Conservation (phyloP, 2,797 vertebrate genomes). For the Malacoraja senta region DNA sequence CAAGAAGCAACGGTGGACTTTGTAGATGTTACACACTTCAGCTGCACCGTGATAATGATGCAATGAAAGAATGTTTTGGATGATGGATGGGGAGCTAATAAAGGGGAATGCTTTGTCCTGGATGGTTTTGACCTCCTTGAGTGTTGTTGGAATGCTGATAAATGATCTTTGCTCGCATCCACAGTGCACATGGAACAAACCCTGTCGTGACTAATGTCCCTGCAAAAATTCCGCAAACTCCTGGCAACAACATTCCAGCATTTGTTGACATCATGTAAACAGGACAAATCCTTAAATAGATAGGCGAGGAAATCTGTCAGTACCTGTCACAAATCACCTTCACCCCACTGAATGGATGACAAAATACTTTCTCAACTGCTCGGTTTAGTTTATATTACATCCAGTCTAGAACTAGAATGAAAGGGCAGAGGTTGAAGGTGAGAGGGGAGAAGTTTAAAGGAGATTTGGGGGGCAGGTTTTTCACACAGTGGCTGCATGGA, state of each 20-base stretch:
- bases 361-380: neutral
- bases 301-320: neutral
- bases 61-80: too few species aligned
- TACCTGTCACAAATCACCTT: neutral
- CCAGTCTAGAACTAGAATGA: too few species aligned
- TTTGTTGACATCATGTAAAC: constrained; percentile 9
- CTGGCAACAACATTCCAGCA: neutral
- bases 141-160: neutral
- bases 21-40: too few species aligned
- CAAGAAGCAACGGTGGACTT: too few species aligned
- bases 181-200: neutral
- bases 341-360: neutral
- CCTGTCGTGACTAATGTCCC: neutral
- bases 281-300: constrained; percentile 9
- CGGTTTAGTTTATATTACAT: neutral
- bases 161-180: neutral
- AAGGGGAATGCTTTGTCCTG: too few species aligned
- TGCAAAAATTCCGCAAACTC: neutral
- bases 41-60: too few species aligned
- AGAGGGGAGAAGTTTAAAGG: too few species aligned
- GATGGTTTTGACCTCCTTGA: too few species aligned
- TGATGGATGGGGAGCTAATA: too few species aligned
- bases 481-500: too few species aligned
- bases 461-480: too few species aligned
- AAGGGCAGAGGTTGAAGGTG: too few species aligned